Evolutionary conservation across 2,113 vertebrate species (phyloP), one percentile per base, ranked within the genome.

Genomic region (Seriola quinqueradiata): DNA sequence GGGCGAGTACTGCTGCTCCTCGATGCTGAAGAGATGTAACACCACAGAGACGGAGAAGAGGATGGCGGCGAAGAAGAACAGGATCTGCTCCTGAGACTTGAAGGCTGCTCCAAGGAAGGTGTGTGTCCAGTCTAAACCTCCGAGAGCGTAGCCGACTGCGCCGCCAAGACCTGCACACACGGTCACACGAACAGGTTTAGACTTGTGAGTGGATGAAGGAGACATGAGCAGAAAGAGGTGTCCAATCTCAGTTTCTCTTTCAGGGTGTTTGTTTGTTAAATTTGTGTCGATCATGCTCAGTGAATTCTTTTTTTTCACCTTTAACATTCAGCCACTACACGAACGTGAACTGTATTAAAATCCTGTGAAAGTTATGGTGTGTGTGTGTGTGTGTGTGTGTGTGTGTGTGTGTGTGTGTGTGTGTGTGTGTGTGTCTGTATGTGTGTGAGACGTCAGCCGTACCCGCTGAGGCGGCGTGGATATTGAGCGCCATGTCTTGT

Each of bases 401-500:
- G 38, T 42, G 16, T 50, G 21, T 58, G 40, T 36, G 12, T 42
- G 38, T 42, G 16, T 50, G 8, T 58, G 40, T 36, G 12, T 42
- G 38, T 42, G 16, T 50, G 8, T 28, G 25, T 28, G 11, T 11
- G 5, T 12, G 21, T 25, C 40, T 68, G 21, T 58, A 36, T 36
- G 9, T 42, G 40, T 42, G 16, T 50, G 8, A 44, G 7, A 23
- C 17, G 3, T 34, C 32, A 32, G 7, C 2, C 1, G 4, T 85
- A 99, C 98, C 98, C 21, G 98, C 97, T 72, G 97, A 98, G 85
- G 98, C 98, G 0, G 98, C 98, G 0, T 99, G 98, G 90, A 99
- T 99, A 81, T 99, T 99, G 28, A 99, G 97, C 0, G 98, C 98
- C 97, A 99, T 97, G 93, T 99, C 97, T 90, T 99, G 98, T 25